Base-by-base conservation (phyloP, 1,140 invertebrate genomes). In the Drosophila paulistorum region DNA sequence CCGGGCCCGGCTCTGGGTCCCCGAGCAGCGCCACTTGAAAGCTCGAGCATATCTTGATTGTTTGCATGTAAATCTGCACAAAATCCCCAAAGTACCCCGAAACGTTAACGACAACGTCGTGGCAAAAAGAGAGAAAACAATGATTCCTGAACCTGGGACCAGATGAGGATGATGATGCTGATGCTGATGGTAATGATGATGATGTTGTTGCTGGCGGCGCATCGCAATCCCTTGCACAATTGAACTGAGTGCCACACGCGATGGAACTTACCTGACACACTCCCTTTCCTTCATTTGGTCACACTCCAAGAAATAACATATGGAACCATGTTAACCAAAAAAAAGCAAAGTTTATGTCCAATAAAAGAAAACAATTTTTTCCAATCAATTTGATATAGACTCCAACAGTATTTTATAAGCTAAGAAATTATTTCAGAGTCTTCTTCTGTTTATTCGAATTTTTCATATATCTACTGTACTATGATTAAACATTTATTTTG, bases 61-160 rank as follows among this genome's bases (percentile, higher is more conserved):
- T 89, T 87, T 87, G 83, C 83, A 87, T 89, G 83, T 87, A 87
- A 87, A 87, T 87, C 83, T 87, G 84, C 80, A 89, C 84, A 84
- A 86, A 87, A 87, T 87, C 83, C 83, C 83, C 70, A 89, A 87
- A 87, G 83, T 84, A 87, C 80, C 82, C 73, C 79, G 72, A n/a
- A 17, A 58, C 55, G 55, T 35, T 35, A 33, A 58, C 13, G 39
- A 67, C 37, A 60, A 64, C 54, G 61, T 9, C 58, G 58, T 23
- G 45, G 17, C 45, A 51, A 51, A 51, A 51, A 11, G 2, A 23
- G 20, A 48, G 11, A 51, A 20, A 23, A 20, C 23, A 20, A 23
- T 11, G 45, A 51, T 3, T 51, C 13, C 45, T 23, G 45, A 23
- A 51, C 45, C 45, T 23, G 45, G 45, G 17, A 51, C 45, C 17